Evolutionary conservation across 2,888 invertebrate genomes (phyloP).

Genomic region (Pomacea canaliculata): DNA sequence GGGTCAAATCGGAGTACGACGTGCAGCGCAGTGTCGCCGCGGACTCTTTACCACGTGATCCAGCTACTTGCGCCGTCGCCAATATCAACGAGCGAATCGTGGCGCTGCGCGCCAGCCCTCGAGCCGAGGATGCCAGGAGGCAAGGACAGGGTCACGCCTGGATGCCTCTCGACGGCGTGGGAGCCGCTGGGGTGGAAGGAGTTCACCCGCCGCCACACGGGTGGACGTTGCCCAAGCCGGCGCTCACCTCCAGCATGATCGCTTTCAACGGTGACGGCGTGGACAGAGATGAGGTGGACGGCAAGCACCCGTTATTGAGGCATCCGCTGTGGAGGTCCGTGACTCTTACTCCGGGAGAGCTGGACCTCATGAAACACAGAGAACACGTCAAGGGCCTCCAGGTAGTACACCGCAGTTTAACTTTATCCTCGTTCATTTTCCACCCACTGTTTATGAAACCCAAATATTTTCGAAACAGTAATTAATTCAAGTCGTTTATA

Average conservation of each 20-base stretch:
- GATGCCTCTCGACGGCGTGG: neutral
- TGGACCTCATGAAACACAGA: constrained; percentile 43
- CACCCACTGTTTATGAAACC: too few relatives aligned
- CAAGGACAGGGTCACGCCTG: neutral
- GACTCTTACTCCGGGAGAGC: constrained; percentile 45
- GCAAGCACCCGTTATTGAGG: constrained; percentile 29
- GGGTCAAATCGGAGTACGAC: constrained; percentile 20
- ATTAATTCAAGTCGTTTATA: too few relatives aligned
- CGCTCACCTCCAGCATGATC: neutral
- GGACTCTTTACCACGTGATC: constrained; percentile 1
- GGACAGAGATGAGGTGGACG: neutral
- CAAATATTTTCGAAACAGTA: too few relatives aligned
- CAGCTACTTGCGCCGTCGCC: constrained; percentile 3
- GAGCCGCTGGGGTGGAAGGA: neutral
- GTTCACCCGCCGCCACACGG: neutral
- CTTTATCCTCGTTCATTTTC: too few relatives aligned
- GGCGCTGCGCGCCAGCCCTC: neutral
- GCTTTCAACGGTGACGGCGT: neutral
- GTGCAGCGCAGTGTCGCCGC: neutral
- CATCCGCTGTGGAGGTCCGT: constrained; percentile 43
- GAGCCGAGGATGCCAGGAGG: neutral
- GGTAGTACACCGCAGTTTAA: too few relatives aligned
- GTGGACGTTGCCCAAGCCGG: neutral
- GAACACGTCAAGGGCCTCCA: constrained; percentile 27
- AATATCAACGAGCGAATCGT: constrained; percentile 23